Evolutionary conservation across 2,888 invertebrate species (phyloP), one percentile per base, ranked within the genome.

Genomic region (Ormyrus rosae): DNA sequence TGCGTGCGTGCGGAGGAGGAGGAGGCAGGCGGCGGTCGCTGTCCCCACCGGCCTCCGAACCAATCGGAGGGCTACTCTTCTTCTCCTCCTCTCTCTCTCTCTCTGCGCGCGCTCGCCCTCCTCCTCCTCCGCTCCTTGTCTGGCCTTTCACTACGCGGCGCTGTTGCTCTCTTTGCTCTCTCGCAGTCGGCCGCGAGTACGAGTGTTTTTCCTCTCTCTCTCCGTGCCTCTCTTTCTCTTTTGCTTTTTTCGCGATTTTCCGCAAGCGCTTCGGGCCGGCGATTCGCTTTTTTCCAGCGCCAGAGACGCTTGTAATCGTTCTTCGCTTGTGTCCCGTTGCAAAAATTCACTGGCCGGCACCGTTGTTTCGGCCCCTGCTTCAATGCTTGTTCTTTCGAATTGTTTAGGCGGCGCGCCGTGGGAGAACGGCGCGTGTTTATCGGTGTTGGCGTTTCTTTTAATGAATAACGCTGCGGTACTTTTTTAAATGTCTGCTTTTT

Each of bases 1-100:
- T 88, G 90, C 88, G 88, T 87, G 88, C 51, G 46, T 67, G 88
- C 88, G 89, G 88, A 89, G 88, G 87, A 87, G 88, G 71, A 67
- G 72, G 60, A 58, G 87, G 89, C 88, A 88, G 89, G 86, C 13
- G 70, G 56, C 19, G 58, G 70, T 75, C 70, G 67, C 56, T 61
- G 76, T 88, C 88, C 87, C 78, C 78, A 58, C 69, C 83, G 87
- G 86, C 83, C 83, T 76, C 76, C 87, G 89, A 90, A 90, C 90
- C 90, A 90, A 90, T 90, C 88, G 88, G 87, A 90, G 87, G 89
- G 88, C 88, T 85, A 89, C 89, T 89, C 85, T 85, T 86, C 86
- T 83, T 83, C 85, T 85, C 86, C 86, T 83, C 82, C 85, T 84
- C 83, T 74, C 83, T 56, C 83, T 77, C 83, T 81, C 84, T 83